Evolutionary conservation across 2,797 vertebrate genomes (phyloP).

Genomic region (Distichodus sexfasciatus): DNA sequence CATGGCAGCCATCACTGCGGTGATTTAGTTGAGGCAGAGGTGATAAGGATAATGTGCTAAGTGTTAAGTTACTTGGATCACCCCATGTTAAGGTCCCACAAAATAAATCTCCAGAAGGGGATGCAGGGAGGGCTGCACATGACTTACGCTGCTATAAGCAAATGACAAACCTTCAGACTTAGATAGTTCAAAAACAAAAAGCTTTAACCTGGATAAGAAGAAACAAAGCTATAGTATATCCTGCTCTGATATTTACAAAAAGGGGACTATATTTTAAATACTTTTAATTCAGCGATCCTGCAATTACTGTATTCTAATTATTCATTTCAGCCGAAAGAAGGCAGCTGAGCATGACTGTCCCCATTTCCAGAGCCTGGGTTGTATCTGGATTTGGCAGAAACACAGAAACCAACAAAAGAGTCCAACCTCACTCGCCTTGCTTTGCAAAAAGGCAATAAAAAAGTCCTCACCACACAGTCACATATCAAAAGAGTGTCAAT

Average conservation of each 20-base stretch:
- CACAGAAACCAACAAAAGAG: background rate
- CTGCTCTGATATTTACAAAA: background rate
- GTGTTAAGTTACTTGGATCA: constrained; percentile 57
- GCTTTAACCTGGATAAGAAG: background rate
- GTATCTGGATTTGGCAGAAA: background rate
- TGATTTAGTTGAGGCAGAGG: constrained; percentile 56
- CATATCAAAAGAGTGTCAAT: constrained; percentile 1
- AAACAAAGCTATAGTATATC: background rate
- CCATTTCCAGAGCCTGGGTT: background rate
- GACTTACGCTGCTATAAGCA: background rate
- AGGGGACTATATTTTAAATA: background rate
- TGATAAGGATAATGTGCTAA: constrained; percentile 61
- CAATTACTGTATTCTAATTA: constrained; percentile 1
- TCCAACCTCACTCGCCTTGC: background rate
- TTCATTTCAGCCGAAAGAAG: background rate
- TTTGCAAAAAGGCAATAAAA: constrained; percentile 8
- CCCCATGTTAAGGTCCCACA: constrained; percentile 24
- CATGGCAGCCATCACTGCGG: constrained; percentile 53
- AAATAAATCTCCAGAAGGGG: constrained; percentile 8
- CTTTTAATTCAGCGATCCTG: background rate
- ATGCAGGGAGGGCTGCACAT: background rate
- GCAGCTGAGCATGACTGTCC: constrained; percentile 4
- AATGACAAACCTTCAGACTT: constrained; percentile 18
- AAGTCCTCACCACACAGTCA: background rate
- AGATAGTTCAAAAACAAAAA: background rate